Percentiles rank a stretch among this genome's conserved stretches.
These are phyloP conservation scores for Agriopis aurantiaria DNA, from an alignment of 2,888 invertebrate genomes.

Conservation along the genomic window DNA sequence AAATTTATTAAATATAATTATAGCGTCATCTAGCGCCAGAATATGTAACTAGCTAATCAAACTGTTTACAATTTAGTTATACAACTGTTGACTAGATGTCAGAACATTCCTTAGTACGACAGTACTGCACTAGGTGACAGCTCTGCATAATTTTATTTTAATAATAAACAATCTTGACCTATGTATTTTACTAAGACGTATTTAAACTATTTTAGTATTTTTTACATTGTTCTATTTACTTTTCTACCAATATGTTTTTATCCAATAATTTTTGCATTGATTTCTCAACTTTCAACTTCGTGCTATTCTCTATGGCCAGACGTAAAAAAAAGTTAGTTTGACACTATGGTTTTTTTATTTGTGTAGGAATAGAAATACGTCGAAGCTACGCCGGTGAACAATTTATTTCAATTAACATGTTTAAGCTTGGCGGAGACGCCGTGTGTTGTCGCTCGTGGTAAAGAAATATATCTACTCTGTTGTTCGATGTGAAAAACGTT, in stretches of 20 bases:
- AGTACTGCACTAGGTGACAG: background rate
- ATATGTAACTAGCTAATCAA: background rate
- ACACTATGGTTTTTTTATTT: conserved; percentile 78
- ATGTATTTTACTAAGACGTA: too few species aligned
- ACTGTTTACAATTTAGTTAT: background rate
- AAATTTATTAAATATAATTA: too few species aligned
- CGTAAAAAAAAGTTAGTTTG: conserved; percentile 51
- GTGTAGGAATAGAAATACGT: conserved; percentile 80
- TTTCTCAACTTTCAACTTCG: conserved; percentile 10
- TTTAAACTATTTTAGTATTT: too few species aligned
- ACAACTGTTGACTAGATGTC: background rate
- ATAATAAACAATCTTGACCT: too few species aligned
- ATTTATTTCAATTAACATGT: conserved; percentile 83
- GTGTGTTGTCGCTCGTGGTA: conserved; percentile 70
- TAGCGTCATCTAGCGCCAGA: background rate
- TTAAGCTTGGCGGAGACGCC: conserved; percentile 71
- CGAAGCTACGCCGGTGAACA: conserved; percentile 78
- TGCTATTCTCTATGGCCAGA: conserved; percentile 57
- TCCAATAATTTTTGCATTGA: conserved; percentile 6
- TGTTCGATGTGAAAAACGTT: conserved; percentile 59
- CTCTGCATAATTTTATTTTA: too few species aligned
- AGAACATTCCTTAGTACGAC: background rate
- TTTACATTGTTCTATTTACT: too few species aligned
- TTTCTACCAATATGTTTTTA: background rate
- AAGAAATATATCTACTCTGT: conserved; percentile 65